Base-by-base conservation (phyloP, 2,797 vertebrate genomes). In the Cynodonichthys magdalenae region DNA sequence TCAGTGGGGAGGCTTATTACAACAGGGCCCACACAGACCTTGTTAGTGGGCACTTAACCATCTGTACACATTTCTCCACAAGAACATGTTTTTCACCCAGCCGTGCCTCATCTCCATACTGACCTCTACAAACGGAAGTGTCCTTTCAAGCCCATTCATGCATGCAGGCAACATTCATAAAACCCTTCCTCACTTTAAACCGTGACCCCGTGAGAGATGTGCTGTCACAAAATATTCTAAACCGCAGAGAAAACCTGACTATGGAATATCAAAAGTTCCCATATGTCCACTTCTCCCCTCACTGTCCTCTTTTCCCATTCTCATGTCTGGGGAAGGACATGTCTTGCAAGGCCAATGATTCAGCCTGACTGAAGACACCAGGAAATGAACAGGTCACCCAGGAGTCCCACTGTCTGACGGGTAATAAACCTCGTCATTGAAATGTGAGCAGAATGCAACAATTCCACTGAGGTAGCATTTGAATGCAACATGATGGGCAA, bases 31-130 rank as follows among this genome's bases (percentile, higher is more conserved):
- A 82, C 81, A 89, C 70, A 88, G 84, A 84, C 81, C 80, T 84
- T 89, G 89, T 92, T 92, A 92, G 90, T 67, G 63, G 87, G 77
- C 85, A 92, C 90, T 94, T 92, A 89, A 90, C 92, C 92, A 93
- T 94, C 93, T 94, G 92, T 91, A 91, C 89, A 88, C 86, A 91
- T 79, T 78, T 79, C 84, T 82, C 71, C 80, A 85, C 73, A 69
- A 44, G 71, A 85, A 65, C 77, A 84, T 87, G 80, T 87, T 78
- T 80, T 78, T 77, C 55, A 75, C 70, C 80, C 81, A 85, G 78
- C 72, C 76, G 59, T 65, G 83, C 77, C 82, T 89, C 89, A 91
- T 93, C 87, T 93, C 81, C 74, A 89, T 89, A 84, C 81, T 93
- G 91, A 95, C 92, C 92, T 92, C 90, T 77, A 92, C 75, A 90